A percentile compares a stretch with the other conserved stretches of the same genome.
phyloP scores from a whole-genome alignment of 2,888 invertebrate species.

The Caenorhabditis wallacei region DNA sequence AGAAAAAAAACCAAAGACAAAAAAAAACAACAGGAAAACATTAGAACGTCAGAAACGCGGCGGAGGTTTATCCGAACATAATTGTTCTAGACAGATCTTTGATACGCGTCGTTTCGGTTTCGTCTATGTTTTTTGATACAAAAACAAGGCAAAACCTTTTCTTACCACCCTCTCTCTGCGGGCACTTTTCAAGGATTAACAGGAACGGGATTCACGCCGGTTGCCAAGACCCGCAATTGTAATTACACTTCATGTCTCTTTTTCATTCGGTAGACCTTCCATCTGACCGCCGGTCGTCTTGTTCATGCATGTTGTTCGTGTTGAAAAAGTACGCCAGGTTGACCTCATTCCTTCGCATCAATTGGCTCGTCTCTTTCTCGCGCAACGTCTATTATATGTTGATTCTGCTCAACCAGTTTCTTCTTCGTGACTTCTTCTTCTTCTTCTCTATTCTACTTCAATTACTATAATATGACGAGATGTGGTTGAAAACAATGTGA shows the following conservation, averaged over 20 bases:
- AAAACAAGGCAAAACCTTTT: neutral
- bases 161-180: neutral
- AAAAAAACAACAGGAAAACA: constrained; percentile 54
- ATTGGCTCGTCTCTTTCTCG: constrained; percentile 49
- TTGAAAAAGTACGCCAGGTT: constrained; percentile 46
- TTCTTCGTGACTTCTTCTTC: constrained; percentile 17
- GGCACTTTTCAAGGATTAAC: constrained; percentile 32
- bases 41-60: constrained; percentile 48
- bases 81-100: constrained; percentile 57
- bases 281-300: constrained; percentile 18
- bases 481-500: constrained; percentile 38
- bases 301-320: constrained; percentile 34
- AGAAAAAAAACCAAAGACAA: neutral
- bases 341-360: constrained; percentile 63
- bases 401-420: constrained; percentile 57
- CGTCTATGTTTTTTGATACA: constrained; percentile 6
- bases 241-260: constrained; percentile 54
- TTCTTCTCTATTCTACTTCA: constrained; percentile 10
- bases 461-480: constrained; percentile 42
- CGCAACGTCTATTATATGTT: constrained; percentile 54
- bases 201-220: constrained; percentile 44
- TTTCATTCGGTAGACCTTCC: constrained; percentile 16
- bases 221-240: constrained; percentile 42
- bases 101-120: constrained; percentile 36
- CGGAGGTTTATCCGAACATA: constrained; percentile 60